Base-by-base conservation (phyloP, 2,797 vertebrate species). In the Forpus xanthops region DNA sequence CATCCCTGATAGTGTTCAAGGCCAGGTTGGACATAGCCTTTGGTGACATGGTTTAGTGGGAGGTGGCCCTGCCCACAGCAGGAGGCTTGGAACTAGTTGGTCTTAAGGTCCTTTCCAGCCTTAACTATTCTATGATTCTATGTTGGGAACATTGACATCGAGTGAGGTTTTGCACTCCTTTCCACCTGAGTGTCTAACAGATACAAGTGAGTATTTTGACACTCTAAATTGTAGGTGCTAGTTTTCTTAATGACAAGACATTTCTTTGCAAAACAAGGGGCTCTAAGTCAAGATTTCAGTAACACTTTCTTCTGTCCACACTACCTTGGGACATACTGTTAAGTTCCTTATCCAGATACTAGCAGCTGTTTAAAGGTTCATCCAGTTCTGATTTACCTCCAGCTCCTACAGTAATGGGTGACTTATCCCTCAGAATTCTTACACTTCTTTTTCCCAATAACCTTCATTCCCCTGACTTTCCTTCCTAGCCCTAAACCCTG, bases 121-220 rank as follows among this genome's bases (percentile, higher is more conserved):
- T n/a, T n/a, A n/a, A n/a, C n/a, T n/a, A n/a, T n/a, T n/a, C n/a
- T n/a, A n/a, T n/a, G n/a, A n/a, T n/a, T n/a, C n/a, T n/a, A 24
- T 44, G 4, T 21, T 56, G 23, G 37, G 58, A 86, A 9, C 2
- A 0, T 30, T 77, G 56, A 5, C 53, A 56, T 7, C 1, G 0
- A 71, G 31, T 7, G 13, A 1, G 60, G 37, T 12, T 87, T 81
- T 42, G 6, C 16, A 70, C 27, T 53, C n/a, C 73, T 20, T 79
- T 87, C 47, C 28, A 52, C 44, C 28, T 18, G 17, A 64, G 25
- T 44, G 15, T 62, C 49, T 68, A 78, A 68, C 6, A 58, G 15
- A 47, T 33, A 50, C 20, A 35, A 8, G n/a, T 18, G 41, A 13
- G 31, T 65, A 49, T 93, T 91, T 74, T 78, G 55, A 45, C 49